A percentile compares a stretch with the other conserved stretches of the same genome.
Evolutionary conservation across 2,113 vertebrate genomes (phyloP).

Genomic region (Platichthys flesus): DNA sequence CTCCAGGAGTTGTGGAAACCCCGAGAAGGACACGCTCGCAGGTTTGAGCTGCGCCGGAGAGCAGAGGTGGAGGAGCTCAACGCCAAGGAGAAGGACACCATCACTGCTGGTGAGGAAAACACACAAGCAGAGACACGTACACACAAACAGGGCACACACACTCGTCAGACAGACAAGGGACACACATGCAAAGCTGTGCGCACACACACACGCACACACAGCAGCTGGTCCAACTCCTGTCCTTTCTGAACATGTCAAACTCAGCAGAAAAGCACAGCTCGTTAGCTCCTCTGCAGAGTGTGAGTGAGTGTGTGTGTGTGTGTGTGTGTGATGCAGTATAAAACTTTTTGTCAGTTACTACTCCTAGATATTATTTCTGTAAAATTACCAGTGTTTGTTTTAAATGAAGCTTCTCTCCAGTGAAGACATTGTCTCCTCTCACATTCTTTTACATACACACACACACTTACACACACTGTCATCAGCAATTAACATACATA

Average conservation of each 20-base stretch:
- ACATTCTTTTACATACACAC: conserved; percentile 1
- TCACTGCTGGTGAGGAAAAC: conserved; percentile 89
- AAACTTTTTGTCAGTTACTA: conserved; percentile 37
- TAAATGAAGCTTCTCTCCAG: conserved; percentile 1
- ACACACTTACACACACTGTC: not conserved
- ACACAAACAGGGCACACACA: conserved; percentile 7
- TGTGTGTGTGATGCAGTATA: conserved; percentile 35
- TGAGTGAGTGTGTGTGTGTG: conserved; percentile 14
- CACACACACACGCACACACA: conserved; percentile 17
- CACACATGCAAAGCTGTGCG: conserved; percentile 1
- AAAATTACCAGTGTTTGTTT: conserved; percentile 13
- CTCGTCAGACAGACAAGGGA: not conserved
- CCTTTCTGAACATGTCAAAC: conserved; percentile 63
- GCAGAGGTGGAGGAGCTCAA: conserved; percentile 91
- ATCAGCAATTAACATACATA: not conserved
- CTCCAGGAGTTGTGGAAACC: conserved; percentile 97
- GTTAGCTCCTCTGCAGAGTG: conserved; percentile 53
- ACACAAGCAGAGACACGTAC: conserved; percentile 1
- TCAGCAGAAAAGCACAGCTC: conserved; percentile 70
- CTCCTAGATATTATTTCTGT: conserved; percentile 23
- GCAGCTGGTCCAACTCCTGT: conserved; percentile 53
- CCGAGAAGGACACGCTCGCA: conserved; percentile 90
- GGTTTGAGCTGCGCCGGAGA: conserved; percentile 90
- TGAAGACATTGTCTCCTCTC: conserved; percentile 7
- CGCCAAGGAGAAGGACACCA: conserved; percentile 91